phyloP scores from a whole-genome alignment of 2,888 invertebrate genomes.

The Labia minor region DNA sequence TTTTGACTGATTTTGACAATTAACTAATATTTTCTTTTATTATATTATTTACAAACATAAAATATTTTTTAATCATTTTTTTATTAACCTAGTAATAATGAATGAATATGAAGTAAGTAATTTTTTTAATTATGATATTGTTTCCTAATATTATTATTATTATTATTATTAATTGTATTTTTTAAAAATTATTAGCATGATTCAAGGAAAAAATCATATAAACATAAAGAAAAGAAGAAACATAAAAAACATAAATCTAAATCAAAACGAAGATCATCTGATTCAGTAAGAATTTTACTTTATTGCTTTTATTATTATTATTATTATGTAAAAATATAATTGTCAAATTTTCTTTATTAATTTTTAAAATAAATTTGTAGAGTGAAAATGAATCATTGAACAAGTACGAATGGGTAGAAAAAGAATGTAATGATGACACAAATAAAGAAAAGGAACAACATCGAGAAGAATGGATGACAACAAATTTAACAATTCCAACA shows the following conservation, averaged over 20 bases:
- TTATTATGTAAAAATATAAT: background rate
- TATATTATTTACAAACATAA: no score
- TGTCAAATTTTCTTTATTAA: background rate
- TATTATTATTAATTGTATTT: no score
- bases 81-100: no score
- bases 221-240: slow-evolving; percentile 35
- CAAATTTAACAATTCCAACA: slow-evolving; percentile 43
- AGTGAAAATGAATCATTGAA: slow-evolving; percentile 27
- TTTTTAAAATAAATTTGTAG: background rate
- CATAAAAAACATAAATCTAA: slow-evolving; percentile 36
- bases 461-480: slow-evolving; percentile 73
- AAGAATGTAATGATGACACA: slow-evolving; percentile 28
- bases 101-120: no score
- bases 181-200: no score
- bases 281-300: slow-evolving; percentile 35
- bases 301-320: slow-evolving; percentile 29
- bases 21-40: no score
- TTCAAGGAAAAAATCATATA: slow-evolving; percentile 32
- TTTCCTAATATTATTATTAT: no score
- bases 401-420: slow-evolving; percentile 52
- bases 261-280: slow-evolving; percentile 29
- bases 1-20: no score
- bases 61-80: no score
- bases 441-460: slow-evolving; percentile 16
- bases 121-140: no score